phyloP scores from a whole-genome alignment of 2,797 vertebrate species.

The Anableps anableps region DNA sequence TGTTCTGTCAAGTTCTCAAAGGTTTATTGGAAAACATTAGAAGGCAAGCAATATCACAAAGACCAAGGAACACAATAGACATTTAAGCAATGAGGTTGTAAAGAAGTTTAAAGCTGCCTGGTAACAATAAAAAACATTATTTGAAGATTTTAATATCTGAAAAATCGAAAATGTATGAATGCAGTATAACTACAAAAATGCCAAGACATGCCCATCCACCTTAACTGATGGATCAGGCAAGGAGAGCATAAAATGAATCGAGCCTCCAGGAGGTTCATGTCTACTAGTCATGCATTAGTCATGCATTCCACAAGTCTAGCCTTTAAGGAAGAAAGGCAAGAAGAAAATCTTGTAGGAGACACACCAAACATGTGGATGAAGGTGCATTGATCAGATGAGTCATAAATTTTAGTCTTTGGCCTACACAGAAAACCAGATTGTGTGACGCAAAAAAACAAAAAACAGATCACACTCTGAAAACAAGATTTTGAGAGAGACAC shows the following conservation, averaged over 20 bases:
- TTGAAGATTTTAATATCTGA: neutral
- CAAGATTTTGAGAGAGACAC: too few relatives aligned
- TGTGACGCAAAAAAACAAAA: neutral
- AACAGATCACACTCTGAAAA: neutral
- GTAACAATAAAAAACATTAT: too few relatives aligned
- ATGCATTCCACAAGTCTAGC: neutral
- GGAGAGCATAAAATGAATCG: too few relatives aligned
- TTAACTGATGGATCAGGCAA: too few relatives aligned
- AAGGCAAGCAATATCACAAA: neutral
- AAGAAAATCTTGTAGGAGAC: neutral
- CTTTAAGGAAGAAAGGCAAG: neutral
- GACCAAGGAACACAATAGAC: neutral
- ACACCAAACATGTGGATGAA: neutral
- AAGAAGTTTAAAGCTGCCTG: neutral
- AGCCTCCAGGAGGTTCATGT: neutral
- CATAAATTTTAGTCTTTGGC: neutral
- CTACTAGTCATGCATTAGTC: neutral
- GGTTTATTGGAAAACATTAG: neutral
- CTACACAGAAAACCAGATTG: neutral
- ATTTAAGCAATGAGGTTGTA: neutral
- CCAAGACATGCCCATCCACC: too few relatives aligned
- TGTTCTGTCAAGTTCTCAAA: neutral
- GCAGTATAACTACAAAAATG: too few relatives aligned
- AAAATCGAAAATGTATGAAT: too few relatives aligned
- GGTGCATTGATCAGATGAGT: neutral